Evolutionary conservation across 2,113 vertebrate species (phyloP).

Genomic region (Montifringilla adamsi): DNA sequence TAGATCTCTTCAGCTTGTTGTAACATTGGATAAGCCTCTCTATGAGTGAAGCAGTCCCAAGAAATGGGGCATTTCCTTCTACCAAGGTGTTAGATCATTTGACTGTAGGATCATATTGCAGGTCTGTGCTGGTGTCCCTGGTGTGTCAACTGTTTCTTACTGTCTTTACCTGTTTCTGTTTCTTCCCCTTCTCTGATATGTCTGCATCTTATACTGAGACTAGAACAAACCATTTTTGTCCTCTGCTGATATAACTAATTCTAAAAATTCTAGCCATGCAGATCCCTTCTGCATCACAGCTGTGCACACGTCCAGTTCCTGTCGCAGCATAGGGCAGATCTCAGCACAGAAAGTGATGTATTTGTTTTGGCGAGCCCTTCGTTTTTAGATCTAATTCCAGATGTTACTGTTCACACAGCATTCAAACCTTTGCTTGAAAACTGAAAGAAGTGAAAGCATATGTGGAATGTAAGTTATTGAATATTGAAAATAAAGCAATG

Average conservation of each 20-base stretch:
- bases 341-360: not conserved
- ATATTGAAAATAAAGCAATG: not conserved
- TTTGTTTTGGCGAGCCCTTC: not conserved
- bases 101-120: not conserved
- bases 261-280: not conserved
- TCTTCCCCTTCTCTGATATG: not conserved
- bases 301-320: not conserved
- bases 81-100: not conserved
- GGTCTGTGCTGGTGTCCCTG: not conserved
- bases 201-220: not conserved
- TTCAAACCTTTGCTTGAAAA: not conserved
- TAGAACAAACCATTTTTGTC: not conserved
- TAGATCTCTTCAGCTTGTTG: not conserved
- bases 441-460: not conserved
- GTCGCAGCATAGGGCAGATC: fast-evolving
- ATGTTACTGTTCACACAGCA: not conserved
- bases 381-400: not conserved
- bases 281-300: not conserved
- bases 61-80: not conserved
- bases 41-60: not conserved
- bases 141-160: not conserved
- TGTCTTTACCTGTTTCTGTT: not conserved
- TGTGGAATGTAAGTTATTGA: not conserved
- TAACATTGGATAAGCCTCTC: not conserved
- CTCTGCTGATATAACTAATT: not conserved